These are phyloP conservation scores for Apamea sordens DNA, from an alignment of 2,888 invertebrate species.

Conservation along the genomic window DNA sequence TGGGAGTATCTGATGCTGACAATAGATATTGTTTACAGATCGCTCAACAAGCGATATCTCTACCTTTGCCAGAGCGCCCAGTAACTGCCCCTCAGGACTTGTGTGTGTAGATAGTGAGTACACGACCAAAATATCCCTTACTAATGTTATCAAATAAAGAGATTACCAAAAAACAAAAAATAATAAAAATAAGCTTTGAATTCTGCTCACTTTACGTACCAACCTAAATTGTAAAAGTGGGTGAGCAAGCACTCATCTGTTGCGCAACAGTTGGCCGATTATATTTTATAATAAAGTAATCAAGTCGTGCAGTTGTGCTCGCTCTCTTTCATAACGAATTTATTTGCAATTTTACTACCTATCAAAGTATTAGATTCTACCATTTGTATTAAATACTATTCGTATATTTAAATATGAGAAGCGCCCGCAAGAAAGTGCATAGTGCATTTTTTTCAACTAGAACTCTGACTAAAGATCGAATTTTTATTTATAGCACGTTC, in stretches of 20 bases:
- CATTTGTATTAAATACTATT: neutral
- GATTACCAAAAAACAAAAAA: neutral
- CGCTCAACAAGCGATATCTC: conserved; percentile 68
- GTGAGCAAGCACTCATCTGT: neutral
- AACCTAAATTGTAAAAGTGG: neutral
- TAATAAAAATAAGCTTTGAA: neutral
- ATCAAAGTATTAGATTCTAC: neutral
- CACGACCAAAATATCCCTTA: neutral
- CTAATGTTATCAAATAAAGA: neutral
- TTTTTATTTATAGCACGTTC: conserved; percentile 70
- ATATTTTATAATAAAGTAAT: neutral
- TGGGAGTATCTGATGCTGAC: neutral
- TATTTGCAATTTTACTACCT: neutral
- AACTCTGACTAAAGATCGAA: neutral
- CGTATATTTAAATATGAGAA: neutral
- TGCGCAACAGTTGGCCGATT: neutral
- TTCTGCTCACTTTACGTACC: neutral
- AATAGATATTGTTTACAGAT: conserved; percentile 60
- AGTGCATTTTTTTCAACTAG: neutral
- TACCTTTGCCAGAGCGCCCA: conserved; percentile 48
- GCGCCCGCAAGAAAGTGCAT: neutral
- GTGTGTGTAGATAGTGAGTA: conserved; percentile 46
- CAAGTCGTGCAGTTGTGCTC: neutral
- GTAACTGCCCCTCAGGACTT: conserved; percentile 9
- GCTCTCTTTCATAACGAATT: neutral